phyloP scores from a whole-genome alignment of 2,113 vertebrate species.

The Ascaphus truei region DNA sequence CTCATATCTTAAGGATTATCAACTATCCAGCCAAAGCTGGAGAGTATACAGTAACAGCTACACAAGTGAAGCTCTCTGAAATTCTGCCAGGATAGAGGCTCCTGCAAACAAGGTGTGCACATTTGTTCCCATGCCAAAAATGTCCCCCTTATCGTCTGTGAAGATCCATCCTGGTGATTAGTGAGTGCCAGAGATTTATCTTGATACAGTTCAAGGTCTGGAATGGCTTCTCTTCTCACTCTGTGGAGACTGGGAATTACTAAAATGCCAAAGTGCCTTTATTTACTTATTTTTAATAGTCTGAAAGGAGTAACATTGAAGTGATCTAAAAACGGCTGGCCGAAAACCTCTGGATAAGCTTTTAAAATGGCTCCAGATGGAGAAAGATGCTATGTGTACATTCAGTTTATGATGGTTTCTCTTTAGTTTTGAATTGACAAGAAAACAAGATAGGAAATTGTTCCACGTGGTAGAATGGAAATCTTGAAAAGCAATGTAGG shows the following conservation, averaged over 20 bases:
- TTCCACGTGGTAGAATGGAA: too few species aligned
- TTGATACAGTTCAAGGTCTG: conserved; percentile 63
- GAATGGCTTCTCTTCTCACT: conserved; percentile 49
- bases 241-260: conserved; percentile 44
- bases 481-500: too few species aligned
- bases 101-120: conserved; percentile 66
- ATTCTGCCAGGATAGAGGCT: conserved; percentile 62
- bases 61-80: conserved; percentile 63
- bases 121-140: conserved; percentile 63
- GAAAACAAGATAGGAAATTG: too few species aligned
- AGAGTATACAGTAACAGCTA: conserved; percentile 89
- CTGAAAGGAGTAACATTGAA: background rate
- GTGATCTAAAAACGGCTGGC: background rate
- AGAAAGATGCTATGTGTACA: too few species aligned
- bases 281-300: background rate
- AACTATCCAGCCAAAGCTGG: conserved; percentile 80
- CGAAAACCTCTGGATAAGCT: background rate
- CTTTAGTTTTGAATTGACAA: background rate
- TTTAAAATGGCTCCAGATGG: background rate
- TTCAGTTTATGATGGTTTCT: background rate
- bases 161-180: conserved; percentile 70
- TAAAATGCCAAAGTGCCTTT: background rate
- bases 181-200: conserved; percentile 67
- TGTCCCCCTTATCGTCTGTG: conserved; percentile 62
- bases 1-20: conserved; percentile 98